These are phyloP conservation scores for Varanus salvator DNA, from an alignment of 2,113 vertebrate species.

Conservation along the genomic window DNA sequence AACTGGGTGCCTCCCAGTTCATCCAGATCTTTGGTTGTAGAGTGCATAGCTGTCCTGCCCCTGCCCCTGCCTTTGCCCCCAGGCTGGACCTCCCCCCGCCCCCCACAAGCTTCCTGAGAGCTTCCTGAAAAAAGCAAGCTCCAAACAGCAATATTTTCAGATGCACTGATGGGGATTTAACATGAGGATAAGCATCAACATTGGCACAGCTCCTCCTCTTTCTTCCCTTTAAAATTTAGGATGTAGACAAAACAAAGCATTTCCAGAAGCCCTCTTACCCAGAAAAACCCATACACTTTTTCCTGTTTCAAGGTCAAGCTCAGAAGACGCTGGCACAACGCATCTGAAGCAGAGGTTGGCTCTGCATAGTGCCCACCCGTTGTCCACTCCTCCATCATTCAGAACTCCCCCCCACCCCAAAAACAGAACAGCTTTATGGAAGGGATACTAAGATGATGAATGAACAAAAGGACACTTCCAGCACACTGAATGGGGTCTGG, in stretches of 20 bases:
- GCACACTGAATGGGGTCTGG: too few relatives aligned
- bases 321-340: neutral
- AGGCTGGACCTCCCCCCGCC: neutral
- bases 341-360: neutral
- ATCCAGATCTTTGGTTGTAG: neutral
- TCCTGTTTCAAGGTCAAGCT: neutral
- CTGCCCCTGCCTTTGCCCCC: neutral
- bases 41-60: neutral
- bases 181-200: neutral
- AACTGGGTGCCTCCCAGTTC: neutral
- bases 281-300: neutral
- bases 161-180: neutral
- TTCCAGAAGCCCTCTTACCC: neutral
- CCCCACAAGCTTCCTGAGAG: neutral
- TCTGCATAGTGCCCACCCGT: neutral
- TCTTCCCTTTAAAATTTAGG: neutral
- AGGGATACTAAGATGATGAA: neutral
- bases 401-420: neutral
- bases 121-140: neutral
- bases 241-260: neutral
- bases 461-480: neutral
- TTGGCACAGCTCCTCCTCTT: neutral
- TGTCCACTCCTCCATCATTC: neutral
- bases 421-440: neutral
- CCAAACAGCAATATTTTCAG: neutral